Base-by-base conservation (phyloP, 2,797 vertebrate species). In the Dryobates pubescens region DNA sequence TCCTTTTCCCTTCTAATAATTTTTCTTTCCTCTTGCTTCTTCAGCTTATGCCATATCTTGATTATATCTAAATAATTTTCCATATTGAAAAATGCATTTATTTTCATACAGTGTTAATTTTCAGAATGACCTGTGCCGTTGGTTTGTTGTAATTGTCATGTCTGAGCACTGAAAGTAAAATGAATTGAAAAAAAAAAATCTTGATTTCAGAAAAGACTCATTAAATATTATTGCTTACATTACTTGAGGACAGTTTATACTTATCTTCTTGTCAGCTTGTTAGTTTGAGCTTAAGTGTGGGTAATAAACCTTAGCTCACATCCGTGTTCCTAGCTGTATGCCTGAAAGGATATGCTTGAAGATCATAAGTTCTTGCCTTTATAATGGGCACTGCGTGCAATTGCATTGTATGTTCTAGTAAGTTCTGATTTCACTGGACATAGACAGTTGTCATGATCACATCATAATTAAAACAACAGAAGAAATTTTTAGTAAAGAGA, bases 231-330 rank as follows among this genome's bases (percentile, higher is more conserved):
- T 82, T 94, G 72, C 65, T 97, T 56, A 56, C 22, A 47, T 92
- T 93, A 61, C 83, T 93, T 96, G 87, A 92, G 41, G 64, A 71
- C 59, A 88, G 64, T 6, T 73, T 89, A 43, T 80, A 88, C 72
- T 93, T 93, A 90, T 79, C 32, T 68, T 71, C 81, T 90, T 90
- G 81, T 87, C 79, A 53, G 47, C 58, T 92, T 79, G 54, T 76
- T 93, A 53, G 73, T 91, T 94, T 95, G 89, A 94, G 76, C 71
- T 92, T 76, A 91, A 92, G 65, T 90, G 75, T 80, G 91, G 76
- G 56, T 94, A 94, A 94, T 94, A 96, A 95, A 90, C 34, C 58
- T 83, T 95, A 89, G 34, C 61, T 64, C 7, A 71, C 57, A 54
- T 78, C 6, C 17, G 36, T 65, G 20, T 79, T 20, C 63, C 90